phyloP scores from a whole-genome alignment of 2,113 vertebrate species.

The Melanocharis versteri region DNA sequence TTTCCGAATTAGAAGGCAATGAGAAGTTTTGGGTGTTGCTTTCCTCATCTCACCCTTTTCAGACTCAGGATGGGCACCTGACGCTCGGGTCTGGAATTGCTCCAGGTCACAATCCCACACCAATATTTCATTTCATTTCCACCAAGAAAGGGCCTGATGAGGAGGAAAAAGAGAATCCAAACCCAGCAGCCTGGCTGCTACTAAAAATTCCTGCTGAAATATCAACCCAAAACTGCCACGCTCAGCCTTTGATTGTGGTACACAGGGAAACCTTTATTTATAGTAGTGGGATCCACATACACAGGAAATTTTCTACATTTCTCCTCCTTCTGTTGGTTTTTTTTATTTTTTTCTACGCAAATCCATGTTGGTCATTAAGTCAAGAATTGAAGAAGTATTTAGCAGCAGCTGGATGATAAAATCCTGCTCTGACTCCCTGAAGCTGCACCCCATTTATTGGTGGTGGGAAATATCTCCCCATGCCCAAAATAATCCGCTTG shows the following conservation, averaged over 20 bases:
- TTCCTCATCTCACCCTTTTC: neutral
- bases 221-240: neutral
- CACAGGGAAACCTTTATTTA: neutral
- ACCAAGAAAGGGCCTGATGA: neutral
- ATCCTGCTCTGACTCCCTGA: neutral
- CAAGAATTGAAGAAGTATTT: neutral
- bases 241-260: neutral
- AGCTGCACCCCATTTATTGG: neutral
- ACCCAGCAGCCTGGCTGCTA: neutral
- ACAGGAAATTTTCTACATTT: neutral
- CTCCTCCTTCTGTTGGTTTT: neutral
- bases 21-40: neutral
- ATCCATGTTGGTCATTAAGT: neutral
- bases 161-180: neutral
- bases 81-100: neutral
- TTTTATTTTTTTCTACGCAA: neutral
- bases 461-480: neutral
- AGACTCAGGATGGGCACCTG: neutral
- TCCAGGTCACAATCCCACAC: neutral
- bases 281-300: accelerated
- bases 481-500: neutral
- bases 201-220: neutral
- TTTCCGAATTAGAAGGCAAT: neutral
- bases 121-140: neutral
- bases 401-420: neutral